Conservation (phyloP, 2,888 invertebrate genomes). For the Caenorhabditis panamensis region DNA sequence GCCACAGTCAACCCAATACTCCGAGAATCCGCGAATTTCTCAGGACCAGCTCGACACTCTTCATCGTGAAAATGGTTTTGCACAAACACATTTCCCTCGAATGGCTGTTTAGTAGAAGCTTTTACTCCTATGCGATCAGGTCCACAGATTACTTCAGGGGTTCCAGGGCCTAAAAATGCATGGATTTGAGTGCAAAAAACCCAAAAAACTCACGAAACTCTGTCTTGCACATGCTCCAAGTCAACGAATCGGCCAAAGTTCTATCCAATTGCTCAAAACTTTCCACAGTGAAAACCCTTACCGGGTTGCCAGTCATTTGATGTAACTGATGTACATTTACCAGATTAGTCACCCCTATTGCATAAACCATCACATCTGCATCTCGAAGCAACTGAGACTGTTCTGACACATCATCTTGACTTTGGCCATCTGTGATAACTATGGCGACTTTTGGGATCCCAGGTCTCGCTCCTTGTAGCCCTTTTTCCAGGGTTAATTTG, state of each 20-base stretch:
- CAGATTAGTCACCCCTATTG: constrained; percentile 81
- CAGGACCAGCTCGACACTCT: constrained; percentile 79
- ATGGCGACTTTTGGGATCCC: constrained; percentile 81
- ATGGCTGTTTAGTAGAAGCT: constrained; percentile 80
- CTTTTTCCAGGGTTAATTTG: constrained; percentile 70
- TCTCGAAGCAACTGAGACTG: constrained; percentile 77
- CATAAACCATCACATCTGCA: constrained; percentile 81
- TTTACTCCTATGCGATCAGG: constrained; percentile 80
- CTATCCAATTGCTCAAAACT: constrained; percentile 79
- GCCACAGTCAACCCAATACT: constrained; percentile 79
- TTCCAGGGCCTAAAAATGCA: constrained; percentile 75
- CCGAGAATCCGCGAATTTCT: constrained; percentile 74
- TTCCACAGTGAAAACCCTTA: constrained; percentile 80
- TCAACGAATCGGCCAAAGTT: constrained; percentile 77
- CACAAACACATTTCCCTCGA: constrained; percentile 81
- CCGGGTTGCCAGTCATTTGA: constrained; percentile 80
- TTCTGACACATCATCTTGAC: constrained; percentile 80
- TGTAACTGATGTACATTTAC: constrained; percentile 81
- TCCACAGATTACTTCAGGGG: constrained; percentile 80
- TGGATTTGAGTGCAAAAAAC: constrained; percentile 3
- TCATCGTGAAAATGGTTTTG: constrained; percentile 79
- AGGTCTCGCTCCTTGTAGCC: constrained; percentile 74
- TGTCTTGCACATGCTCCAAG: constrained; percentile 81
- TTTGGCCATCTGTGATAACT: constrained; percentile 82
- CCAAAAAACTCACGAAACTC: constrained; percentile 75